Evolutionary conservation across 1,140 invertebrate species (phyloP).

Genomic region (Cotesia typhae): DNA sequence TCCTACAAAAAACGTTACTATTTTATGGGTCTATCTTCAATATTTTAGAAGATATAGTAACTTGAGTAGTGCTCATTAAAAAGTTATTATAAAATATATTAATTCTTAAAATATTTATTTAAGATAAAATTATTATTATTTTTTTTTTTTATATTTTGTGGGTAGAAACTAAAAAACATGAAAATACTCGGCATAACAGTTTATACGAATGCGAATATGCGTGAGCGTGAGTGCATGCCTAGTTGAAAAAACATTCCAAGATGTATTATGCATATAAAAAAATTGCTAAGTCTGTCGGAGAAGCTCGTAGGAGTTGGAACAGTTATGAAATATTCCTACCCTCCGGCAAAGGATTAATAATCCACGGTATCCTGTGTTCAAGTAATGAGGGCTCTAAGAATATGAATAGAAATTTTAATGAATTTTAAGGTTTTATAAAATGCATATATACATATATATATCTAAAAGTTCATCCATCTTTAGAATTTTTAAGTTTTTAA

Average conservation of each 20-base stretch:
- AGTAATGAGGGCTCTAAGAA: slow-evolving; percentile 12
- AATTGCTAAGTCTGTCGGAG: neutral
- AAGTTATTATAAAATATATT: no score
- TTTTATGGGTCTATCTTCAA: no score
- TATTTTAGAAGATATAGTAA: no score
- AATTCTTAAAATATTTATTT: no score
- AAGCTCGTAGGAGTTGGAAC: neutral
- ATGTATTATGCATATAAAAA: neutral
- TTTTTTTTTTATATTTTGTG: no score
- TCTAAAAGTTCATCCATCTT: neutral
- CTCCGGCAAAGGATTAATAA: slow-evolving; percentile 1
- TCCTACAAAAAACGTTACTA: no score
- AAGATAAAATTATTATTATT: no score
- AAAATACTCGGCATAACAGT: neutral
- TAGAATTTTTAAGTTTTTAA: no score
- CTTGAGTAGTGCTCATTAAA: no score
- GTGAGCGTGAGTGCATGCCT: neutral
- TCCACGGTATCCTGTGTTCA: neutral
- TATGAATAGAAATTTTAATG: slow-evolving; percentile 36
- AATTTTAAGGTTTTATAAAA: slow-evolving; percentile 35
- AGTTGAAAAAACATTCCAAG: neutral
- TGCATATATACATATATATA: neutral
- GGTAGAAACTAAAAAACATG: neutral
- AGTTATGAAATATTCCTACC: neutral
- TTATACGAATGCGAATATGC: neutral